Evolutionary conservation across 2,113 vertebrate species (phyloP), one percentile per base, ranked within the genome.

Genomic region (Nothoprocta pentlandii): DNA sequence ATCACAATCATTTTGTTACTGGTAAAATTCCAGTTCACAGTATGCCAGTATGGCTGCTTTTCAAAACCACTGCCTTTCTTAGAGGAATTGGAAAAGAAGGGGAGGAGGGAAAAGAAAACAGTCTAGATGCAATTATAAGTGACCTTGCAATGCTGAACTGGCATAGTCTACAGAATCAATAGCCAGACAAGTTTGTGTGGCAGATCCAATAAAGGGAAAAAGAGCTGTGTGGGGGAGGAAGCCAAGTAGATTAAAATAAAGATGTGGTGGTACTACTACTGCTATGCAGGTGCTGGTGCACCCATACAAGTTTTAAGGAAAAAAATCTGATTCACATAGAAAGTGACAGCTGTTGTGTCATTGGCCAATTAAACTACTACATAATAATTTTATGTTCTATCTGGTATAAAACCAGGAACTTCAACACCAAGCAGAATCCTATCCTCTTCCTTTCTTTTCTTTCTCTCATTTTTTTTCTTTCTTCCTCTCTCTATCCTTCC

Each of bases 51-150:
- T 85, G 75, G 26, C 67, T 77, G 14, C 14, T 64, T 93, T 70
- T 85, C n/a, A 89, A n/a, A 74, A 67, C 0, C 13, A 28, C 62
- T 87, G 19, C 42, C 62, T 89, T 89, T 86, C 61, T 76, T 41
- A 63, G 32, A 83, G 34, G 61, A 17, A 89, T 25, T 83, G 61
- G 76, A 68, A 16, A 11, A 46, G 42, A 42, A 67, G 16, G 9
- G 54, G 8, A 46, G 25, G 59, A 49, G 54, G 32, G 32, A 56
- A 81, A 14, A 66, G 23, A 85, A 78, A 96, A 87, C 78, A 51
- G 80, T 89, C 36, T 86, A 93, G 64, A 86, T 85, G 93, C 66
- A 95, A 90, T 95, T 97, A 91, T 91, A 84, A 94, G 89, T 95
- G 95, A 96, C 91, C 85, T 96, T 97, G 94, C n/a, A 80, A 75